Evolutionary conservation across 2,797 vertebrate species (phyloP).

Genomic region (Astyanax mexicanus): DNA sequence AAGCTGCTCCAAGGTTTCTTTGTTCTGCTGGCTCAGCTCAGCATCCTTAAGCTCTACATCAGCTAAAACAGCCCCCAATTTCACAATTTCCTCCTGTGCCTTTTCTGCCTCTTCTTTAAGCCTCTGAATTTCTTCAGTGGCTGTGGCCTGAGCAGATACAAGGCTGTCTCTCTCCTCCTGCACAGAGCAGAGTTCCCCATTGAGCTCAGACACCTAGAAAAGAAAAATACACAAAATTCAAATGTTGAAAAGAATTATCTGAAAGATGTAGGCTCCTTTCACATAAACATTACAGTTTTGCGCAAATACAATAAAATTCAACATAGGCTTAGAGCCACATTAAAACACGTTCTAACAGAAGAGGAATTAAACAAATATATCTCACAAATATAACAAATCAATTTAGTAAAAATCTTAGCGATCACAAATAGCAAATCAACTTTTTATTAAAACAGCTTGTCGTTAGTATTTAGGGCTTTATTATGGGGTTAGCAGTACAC

Average conservation of each 20-base stretch:
- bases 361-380: too few species aligned
- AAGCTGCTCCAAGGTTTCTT: conserved; percentile 56
- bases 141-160: conserved; percentile 59
- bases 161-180: conserved; percentile 56
- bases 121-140: conserved; percentile 67
- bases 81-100: conserved; percentile 58
- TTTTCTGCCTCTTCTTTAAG: conserved; percentile 66
- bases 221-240: background rate
- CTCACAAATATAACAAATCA: too few species aligned
- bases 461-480: too few species aligned
- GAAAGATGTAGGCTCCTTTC: too few species aligned
- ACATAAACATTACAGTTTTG: too few species aligned
- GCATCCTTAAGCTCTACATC: conserved; percentile 51
- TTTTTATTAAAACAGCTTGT: too few species aligned
- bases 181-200: conserved; percentile 59
- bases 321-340: too few species aligned
- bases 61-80: conserved; percentile 43
- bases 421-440: too few species aligned
- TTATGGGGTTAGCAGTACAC: too few species aligned
- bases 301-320: too few species aligned
- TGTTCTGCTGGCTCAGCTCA: conserved; percentile 53
- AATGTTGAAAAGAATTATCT: background rate
- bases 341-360: too few species aligned
- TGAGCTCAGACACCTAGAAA: conserved; percentile 63
- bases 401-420: too few species aligned